Evolutionary conservation across 2,113 vertebrate genomes (phyloP).

Genomic region (Leuciscus idus): DNA sequence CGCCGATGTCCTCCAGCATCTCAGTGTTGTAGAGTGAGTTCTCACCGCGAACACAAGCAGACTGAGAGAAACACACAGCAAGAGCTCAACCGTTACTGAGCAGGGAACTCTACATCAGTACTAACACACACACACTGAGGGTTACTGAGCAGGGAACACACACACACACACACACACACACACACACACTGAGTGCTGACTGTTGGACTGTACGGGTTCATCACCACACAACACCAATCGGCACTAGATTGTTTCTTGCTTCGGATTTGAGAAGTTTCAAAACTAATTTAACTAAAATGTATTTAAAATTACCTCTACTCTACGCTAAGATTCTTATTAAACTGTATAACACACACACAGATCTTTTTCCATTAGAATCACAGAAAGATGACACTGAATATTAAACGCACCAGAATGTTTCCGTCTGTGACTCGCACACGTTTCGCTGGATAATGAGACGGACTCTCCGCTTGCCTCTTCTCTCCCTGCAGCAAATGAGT

Average conservation of each 20-base stretch:
- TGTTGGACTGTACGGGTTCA: no score
- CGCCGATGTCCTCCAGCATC: conserved; percentile 19
- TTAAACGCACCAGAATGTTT: conserved; percentile 32
- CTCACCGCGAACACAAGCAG: neutral
- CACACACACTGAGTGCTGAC: no score
- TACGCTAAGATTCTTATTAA: neutral
- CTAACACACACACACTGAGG: no score
- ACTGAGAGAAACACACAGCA: conserved; percentile 25
- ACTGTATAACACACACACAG: neutral
- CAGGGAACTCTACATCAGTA: no score
- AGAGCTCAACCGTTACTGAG: no score
- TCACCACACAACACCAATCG: no score
- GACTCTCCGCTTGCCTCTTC: conserved; percentile 30
- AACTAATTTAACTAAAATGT: no score
- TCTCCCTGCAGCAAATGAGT: conserved; percentile 12
- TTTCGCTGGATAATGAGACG: neutral
- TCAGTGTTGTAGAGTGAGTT: neutral
- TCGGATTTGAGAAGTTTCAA: no score
- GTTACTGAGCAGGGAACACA: no score
- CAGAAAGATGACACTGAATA: neutral
- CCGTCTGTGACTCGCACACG: conserved; percentile 7
- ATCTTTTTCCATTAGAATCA: neutral
- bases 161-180: no score
- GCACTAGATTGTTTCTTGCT: no score
- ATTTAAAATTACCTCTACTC: no score